Conservation (phyloP, 2,888 invertebrate species). For the Tuberolachnus salignus region DNA sequence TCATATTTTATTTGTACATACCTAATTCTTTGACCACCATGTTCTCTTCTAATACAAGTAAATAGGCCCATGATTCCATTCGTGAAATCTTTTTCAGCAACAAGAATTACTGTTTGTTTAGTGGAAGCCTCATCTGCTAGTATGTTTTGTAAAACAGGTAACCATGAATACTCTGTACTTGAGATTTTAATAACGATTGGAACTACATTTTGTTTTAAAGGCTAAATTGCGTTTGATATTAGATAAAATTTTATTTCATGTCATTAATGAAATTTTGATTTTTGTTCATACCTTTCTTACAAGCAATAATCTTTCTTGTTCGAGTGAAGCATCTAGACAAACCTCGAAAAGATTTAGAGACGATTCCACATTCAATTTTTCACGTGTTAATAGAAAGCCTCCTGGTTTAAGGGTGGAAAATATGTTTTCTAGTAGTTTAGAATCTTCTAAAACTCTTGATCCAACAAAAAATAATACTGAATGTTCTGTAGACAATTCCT, state of each 20-base stretch:
- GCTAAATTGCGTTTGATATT: slow-evolving; percentile 1
- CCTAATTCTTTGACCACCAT: slow-evolving; percentile 70
- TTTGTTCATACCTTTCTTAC: slow-evolving; percentile 63
- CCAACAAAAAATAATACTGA: slow-evolving; percentile 67
- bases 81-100: slow-evolving; percentile 71
- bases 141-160: slow-evolving; percentile 64
- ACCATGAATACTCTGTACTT: slow-evolving; percentile 65
- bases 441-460: slow-evolving; percentile 65
- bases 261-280: not conserved
- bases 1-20: slow-evolving; percentile 58
- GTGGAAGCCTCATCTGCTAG: slow-evolving; percentile 63
- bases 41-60: slow-evolving; percentile 83
- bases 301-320: slow-evolving; percentile 67
- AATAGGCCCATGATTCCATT: slow-evolving; percentile 88
- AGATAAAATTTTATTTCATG: not conserved
- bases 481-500: slow-evolving; percentile 66
- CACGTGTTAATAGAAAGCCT: slow-evolving; percentile 70
- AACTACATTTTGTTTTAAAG: slow-evolving; percentile 63
- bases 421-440: slow-evolving; percentile 65
- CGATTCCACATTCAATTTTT: slow-evolving; percentile 62
- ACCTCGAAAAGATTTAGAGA: slow-evolving; percentile 63
- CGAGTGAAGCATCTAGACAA: slow-evolving; percentile 65
- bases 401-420: slow-evolving; percentile 66
- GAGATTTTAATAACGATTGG: slow-evolving; percentile 65
- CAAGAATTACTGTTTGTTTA: slow-evolving; percentile 69